phyloP scores from a whole-genome alignment of 2,888 invertebrate genomes.

The Pemphredon lugubris region DNA sequence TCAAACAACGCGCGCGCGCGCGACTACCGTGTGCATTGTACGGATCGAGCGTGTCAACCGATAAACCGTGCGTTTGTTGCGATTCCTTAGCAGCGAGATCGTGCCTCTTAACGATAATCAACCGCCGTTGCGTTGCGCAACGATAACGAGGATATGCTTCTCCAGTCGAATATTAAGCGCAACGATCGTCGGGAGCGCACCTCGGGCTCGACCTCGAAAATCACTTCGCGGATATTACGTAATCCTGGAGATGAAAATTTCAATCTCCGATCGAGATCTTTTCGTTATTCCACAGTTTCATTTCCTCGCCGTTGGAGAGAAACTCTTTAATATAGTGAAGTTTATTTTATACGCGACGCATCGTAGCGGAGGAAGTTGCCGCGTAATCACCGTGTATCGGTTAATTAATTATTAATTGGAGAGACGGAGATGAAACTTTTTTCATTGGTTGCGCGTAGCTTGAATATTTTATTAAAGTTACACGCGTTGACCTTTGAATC shows the following conservation, averaged over 20 bases:
- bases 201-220: neutral
- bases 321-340: too few species aligned
- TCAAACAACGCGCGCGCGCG: slow-evolving; percentile 41
- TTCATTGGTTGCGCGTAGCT: too few species aligned
- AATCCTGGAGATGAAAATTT: neutral
- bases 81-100: slow-evolving; percentile 11
- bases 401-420: too few species aligned
- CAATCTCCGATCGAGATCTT: neutral
- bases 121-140: slow-evolving; percentile 16
- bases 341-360: too few species aligned
- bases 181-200: neutral
- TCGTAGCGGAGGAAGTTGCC: too few species aligned
- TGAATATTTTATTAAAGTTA: too few species aligned
- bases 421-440: too few species aligned
- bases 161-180: neutral
- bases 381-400: too few species aligned
- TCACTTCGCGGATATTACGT: neutral
- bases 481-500: too few species aligned
- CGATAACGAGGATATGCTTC: neutral
- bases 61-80: slow-evolving; percentile 44
- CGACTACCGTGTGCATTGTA: slow-evolving; percentile 29
- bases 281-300: neutral
- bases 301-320: too few species aligned
- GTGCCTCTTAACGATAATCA: slow-evolving; percentile 20
- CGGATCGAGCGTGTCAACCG: slow-evolving; percentile 22